Conservation (phyloP, 2,888 invertebrate genomes). For the Alentia gelatinosa region DNA sequence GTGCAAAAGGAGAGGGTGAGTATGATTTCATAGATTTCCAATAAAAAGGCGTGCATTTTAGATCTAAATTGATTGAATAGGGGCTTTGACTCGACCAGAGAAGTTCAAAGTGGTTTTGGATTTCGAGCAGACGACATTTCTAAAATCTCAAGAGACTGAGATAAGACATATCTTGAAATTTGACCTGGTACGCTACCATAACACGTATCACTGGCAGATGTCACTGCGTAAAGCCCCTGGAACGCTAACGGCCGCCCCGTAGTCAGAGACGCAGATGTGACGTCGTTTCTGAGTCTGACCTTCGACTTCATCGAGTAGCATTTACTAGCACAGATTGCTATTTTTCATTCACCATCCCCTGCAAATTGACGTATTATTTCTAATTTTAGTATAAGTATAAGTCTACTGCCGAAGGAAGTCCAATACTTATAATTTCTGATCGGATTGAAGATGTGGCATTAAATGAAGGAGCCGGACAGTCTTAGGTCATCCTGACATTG, state of each 20-base stretch:
- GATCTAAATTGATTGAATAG: background rate
- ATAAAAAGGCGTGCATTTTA: background rate
- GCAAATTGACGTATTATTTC: too few relatives aligned
- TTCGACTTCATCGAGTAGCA: too few relatives aligned
- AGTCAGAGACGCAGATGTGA: background rate
- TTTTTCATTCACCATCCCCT: too few relatives aligned
- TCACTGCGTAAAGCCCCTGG: background rate
- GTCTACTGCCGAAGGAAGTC: too few relatives aligned
- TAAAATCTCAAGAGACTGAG: background rate
- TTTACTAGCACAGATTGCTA: too few relatives aligned
- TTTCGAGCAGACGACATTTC: background rate
- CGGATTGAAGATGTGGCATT: too few relatives aligned
- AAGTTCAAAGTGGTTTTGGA: background rate
- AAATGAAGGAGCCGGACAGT: too few relatives aligned
- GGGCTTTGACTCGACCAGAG: background rate
- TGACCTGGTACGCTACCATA: background rate
- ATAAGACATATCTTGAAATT: background rate
- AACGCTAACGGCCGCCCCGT: slow-evolving; percentile 4
- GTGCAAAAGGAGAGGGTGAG: too few relatives aligned
- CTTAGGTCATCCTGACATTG: too few relatives aligned
- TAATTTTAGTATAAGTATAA: too few relatives aligned
- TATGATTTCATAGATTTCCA: background rate
- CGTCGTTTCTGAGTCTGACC: background rate
- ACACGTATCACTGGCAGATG: slow-evolving; percentile 11
- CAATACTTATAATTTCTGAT: too few relatives aligned